These are phyloP conservation scores for Philotrypesis tridentata DNA, from an alignment of 1,140 invertebrate species.

Conservation along the genomic window DNA sequence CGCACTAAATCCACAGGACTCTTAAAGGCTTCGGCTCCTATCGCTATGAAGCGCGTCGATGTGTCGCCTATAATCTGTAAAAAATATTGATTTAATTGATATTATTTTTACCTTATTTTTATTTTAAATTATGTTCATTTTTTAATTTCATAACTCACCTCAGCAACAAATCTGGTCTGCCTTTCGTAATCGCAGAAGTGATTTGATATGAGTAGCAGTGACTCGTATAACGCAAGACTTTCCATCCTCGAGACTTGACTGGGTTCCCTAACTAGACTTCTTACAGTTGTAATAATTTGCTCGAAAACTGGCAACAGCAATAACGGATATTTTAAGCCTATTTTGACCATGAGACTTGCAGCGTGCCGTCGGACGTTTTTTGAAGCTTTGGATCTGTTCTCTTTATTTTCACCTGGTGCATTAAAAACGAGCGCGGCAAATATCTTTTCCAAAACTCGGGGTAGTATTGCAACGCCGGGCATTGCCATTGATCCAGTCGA, in stretches of 20 bases:
- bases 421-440: conserved; percentile 87
- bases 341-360: conserved; percentile 91
- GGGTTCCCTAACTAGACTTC: conserved; percentile 63
- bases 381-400: conserved; percentile 80
- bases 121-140: neutral
- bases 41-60: conserved; percentile 77
- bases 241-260: conserved; percentile 88
- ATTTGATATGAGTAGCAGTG: conserved; percentile 88
- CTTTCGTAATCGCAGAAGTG: conserved; percentile 91
- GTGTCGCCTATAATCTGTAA: conserved; percentile 77
- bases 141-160: conserved; percentile 73
- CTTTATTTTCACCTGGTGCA: conserved; percentile 75
- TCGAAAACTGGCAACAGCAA: conserved; percentile 90
- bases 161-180: conserved; percentile 86
- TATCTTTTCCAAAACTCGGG: conserved; percentile 89
- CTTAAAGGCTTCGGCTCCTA: conserved; percentile 76
- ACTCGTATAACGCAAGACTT: conserved; percentile 85
- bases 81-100: neutral
- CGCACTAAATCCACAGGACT: conserved; percentile 82
- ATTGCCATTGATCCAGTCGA: conserved; percentile 85
- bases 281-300: conserved; percentile 82
- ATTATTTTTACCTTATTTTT: neutral
- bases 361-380: conserved; percentile 92
- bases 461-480: conserved; percentile 82
- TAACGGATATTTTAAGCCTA: conserved; percentile 89